Percentiles rank a stretch among this genome's conserved stretches.
Conservation (phyloP, 2,113 vertebrate species). For the Mesoclemmys tuberculata region DNA sequence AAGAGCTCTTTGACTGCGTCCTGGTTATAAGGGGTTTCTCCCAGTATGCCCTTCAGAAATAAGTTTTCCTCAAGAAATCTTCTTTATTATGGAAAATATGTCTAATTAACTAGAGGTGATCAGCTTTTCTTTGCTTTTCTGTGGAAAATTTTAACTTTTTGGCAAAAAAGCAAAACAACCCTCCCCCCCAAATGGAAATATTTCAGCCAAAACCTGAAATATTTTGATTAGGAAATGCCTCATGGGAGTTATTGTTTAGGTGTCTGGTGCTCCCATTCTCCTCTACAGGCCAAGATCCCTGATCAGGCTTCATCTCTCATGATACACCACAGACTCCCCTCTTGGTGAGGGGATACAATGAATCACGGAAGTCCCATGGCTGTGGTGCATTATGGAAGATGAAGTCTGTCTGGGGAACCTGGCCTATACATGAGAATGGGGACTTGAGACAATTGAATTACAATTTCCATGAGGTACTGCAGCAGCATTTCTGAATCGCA, state of each 20-base stretch:
- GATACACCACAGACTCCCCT: neutral
- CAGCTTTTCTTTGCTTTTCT: neutral
- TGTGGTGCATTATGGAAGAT: neutral
- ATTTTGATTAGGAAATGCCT: neutral
- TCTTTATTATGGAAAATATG: neutral
- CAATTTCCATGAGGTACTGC: neutral
- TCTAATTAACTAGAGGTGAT: neutral
- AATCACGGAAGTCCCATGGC: neutral
- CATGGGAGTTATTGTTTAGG: neutral
- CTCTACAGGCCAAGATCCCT: neutral
- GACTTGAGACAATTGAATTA: neutral
- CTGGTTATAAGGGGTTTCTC: neutral
- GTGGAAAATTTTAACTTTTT: neutral
- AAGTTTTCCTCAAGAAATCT: neutral
- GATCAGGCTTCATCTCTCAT: neutral
- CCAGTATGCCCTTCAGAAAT: neutral
- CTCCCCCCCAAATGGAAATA: neutral
- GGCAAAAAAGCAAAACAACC: neutral
- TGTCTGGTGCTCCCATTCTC: neutral
- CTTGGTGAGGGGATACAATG: neutral
- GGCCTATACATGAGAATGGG: constrained; percentile 15
- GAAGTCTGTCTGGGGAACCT: neutral
- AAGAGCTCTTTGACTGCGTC: neutral
- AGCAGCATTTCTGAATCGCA: neutral
- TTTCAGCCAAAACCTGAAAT: neutral